phyloP scores from a whole-genome alignment of 2,113 vertebrate species.

The Salvelinus fontinalis region DNA sequence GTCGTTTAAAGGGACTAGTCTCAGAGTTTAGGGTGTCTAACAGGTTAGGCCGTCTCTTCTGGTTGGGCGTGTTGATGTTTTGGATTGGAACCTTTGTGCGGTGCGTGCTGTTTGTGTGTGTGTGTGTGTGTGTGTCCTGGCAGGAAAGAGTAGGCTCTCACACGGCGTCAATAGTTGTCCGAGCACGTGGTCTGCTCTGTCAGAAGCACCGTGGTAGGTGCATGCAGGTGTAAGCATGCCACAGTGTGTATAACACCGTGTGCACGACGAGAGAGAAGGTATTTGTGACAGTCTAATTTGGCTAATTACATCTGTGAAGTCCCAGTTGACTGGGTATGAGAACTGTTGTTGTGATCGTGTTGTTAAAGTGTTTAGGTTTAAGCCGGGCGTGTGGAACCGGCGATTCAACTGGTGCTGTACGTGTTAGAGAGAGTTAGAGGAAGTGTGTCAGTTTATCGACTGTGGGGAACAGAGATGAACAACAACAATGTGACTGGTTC shows the following conservation, averaged over 20 bases:
- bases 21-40: slow-evolving; percentile 27
- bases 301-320: neutral
- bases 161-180: slow-evolving; percentile 23
- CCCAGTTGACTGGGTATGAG: neutral
- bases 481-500: slow-evolving; percentile 30
- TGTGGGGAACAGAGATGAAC: slow-evolving; percentile 56
- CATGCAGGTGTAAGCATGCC: slow-evolving; percentile 11
- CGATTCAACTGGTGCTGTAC: neutral
- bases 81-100: slow-evolving; percentile 18
- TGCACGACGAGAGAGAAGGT: neutral
- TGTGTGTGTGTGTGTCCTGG: slow-evolving; percentile 16
- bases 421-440: neutral
- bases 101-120: slow-evolving; percentile 2
- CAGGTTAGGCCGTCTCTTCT: slow-evolving; percentile 56
- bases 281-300: neutral
- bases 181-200: slow-evolving; percentile 44
- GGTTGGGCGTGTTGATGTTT: slow-evolving; percentile 56
- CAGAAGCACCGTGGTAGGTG: slow-evolving; percentile 8
- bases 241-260: neutral
- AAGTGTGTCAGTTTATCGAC: slow-evolving; percentile 2
- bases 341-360: neutral
- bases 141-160: slow-evolving; percentile 2
- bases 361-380: neutral
- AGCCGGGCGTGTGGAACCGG: neutral
- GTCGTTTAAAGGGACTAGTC: slow-evolving; percentile 61